A percentile compares a stretch with the other conserved stretches of the same genome.
Conservation (phyloP, 2,888 invertebrate species). For the Drosophila macrospina region DNA sequence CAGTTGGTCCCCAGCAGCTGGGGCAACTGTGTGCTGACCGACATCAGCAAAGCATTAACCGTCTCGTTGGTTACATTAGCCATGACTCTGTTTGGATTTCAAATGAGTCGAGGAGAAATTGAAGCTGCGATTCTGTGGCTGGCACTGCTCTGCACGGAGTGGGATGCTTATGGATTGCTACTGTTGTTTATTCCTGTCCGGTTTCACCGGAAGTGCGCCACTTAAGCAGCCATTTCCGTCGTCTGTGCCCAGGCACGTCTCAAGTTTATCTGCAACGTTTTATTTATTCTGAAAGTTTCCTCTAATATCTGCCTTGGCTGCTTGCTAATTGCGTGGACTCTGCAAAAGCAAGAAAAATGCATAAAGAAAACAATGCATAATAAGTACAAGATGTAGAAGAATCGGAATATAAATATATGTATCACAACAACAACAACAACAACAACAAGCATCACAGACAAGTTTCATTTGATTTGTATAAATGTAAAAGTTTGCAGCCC, state of each 20-base stretch:
- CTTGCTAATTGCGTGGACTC: slow-evolving; percentile 61
- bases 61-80: slow-evolving; percentile 58
- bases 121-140: not conserved
- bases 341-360: slow-evolving; percentile 20
- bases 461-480: slow-evolving; percentile 52
- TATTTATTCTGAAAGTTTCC: slow-evolving; percentile 57
- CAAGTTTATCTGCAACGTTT: slow-evolving; percentile 48
- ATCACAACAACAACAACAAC: not conserved
- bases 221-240: slow-evolving; percentile 76
- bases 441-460: slow-evolving; percentile 34
- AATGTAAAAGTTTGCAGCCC: slow-evolving; percentile 60
- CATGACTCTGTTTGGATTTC: slow-evolving; percentile 50
- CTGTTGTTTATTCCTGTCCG: slow-evolving; percentile 43
- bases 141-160: not conserved
- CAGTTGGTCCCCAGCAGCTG: slow-evolving; percentile 47
- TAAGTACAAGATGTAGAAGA: slow-evolving; percentile 5
- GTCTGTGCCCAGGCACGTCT: slow-evolving; percentile 48
- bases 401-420: slow-evolving; percentile 5
- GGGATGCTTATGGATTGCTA: not conserved
- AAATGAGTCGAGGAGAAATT: slow-evolving; percentile 28
- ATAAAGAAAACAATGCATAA: not conserved
- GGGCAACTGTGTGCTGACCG: slow-evolving; percentile 60
- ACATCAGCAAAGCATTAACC: slow-evolving; percentile 47
- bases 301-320: slow-evolving; percentile 46
- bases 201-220: slow-evolving; percentile 69